Percentiles rank a stretch among this genome's conserved stretches.
phyloP scores from a whole-genome alignment of 2,888 invertebrate species.

The Anaspis maculata region DNA sequence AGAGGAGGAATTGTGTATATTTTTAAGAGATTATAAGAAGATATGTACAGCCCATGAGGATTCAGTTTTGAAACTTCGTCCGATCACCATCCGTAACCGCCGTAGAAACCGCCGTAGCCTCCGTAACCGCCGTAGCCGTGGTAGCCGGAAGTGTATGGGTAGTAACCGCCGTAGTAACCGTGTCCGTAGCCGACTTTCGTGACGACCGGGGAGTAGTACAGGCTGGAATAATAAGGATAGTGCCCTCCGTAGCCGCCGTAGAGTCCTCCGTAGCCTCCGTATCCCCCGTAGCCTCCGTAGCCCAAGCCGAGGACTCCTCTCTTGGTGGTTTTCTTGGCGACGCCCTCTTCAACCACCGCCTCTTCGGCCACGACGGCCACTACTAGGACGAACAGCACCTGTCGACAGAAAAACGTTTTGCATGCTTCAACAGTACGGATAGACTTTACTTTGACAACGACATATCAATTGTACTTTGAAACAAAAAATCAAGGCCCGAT shows the following conservation, averaged over 20 bases:
- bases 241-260: constrained; percentile 19
- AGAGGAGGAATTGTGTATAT: no score
- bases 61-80: no score
- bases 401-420: no score
- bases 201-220: constrained; percentile 8
- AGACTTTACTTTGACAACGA: no score
- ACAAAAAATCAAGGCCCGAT: no score
- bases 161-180: constrained; percentile 14
- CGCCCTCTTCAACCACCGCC: constrained; percentile 13
- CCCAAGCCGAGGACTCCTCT: constrained; percentile 25
- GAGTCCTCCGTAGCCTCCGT: constrained; percentile 19
- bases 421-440: no score
- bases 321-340: constrained; percentile 28
- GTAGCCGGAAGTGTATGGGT: constrained; percentile 15
- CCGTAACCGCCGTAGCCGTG: constrained; percentile 19
- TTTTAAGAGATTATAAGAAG: no score
- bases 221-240: constrained; percentile 14
- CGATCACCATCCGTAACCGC: constrained; percentile 12
- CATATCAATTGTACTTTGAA: neutral
- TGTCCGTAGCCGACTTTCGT: constrained; percentile 12
- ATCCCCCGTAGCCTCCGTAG: constrained; percentile 18
- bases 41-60: no score
- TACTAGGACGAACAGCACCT: constrained; percentile 6
- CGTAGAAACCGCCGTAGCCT: constrained; percentile 14
- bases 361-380: constrained; percentile 15